Base-by-base conservation (phyloP, 2,113 vertebrate species). In the Ramphastos sulfuratus region DNA sequence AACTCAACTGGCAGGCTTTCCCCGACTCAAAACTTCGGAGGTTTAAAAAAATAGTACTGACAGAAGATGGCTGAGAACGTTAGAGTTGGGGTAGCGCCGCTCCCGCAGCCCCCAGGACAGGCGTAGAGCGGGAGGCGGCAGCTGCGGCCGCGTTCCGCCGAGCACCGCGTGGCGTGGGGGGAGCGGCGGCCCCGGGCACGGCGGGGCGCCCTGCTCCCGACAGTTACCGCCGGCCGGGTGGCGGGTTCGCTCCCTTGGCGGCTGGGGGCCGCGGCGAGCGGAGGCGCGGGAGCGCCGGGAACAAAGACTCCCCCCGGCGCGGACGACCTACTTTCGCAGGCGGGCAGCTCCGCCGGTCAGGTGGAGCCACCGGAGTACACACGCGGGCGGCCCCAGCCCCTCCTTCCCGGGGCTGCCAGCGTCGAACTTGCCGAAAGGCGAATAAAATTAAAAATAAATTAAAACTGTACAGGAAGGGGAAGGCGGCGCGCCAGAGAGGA, bases 271-370 rank as follows among this genome's bases (percentile, higher is more conserved):
- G 50, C 33, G 66, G 80, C 42, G 25, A 52, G 58, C 33, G 31
- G 35, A 31, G 73, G 20, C 61, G 60, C 60, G 70, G 87, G 31
- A 10, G 69, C n/a, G 86, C 71, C 69, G 77, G 42, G 86, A 95
- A 95, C 92, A 96, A 96, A 96, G 94, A 61, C 87, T 35, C 63
- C 52, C 77, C 70, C 31, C 30, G 5, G 77, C 71, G 21, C 65
- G 42, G 69, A 44, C 90, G 92, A 93, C 94, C 94, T 94, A 96
- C 82, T 95, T 95, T 95, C 61, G 15, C 70, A 37, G 72, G 17
- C 66, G 33, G 67, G 58, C 90, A 63, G 82, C 79, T 52, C 61
- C 78, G 78, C 33, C 58, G 67, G 77, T 75, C 89, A 85, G 93
- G 90, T 79, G 91, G 71, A 85, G 66, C 58, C 2, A 33, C 44